Percentiles rank a stretch among this genome's conserved stretches.
phyloP scores from a whole-genome alignment of 2,888 invertebrate genomes.

The Agriotes lineatus region DNA sequence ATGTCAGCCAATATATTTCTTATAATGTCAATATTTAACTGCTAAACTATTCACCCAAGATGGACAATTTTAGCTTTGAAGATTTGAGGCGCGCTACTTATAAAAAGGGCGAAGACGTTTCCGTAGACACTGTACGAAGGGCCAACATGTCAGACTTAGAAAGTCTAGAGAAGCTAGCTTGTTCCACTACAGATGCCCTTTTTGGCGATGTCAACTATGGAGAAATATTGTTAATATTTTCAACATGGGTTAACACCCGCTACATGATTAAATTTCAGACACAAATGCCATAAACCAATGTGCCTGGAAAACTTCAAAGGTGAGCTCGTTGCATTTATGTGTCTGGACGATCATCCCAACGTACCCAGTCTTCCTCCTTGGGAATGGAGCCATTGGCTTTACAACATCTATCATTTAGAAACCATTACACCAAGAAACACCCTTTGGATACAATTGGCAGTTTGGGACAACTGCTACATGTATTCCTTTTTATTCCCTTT shows the following conservation, averaged over 20 bases:
- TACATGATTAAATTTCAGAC: slow-evolving; percentile 5
- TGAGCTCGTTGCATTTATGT: slow-evolving; percentile 59
- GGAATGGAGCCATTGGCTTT: slow-evolving; percentile 73
- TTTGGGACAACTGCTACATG: slow-evolving; percentile 68
- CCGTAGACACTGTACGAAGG: neutral
- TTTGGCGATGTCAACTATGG: slow-evolving; percentile 59
- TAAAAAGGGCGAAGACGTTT: no score
- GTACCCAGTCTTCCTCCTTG: slow-evolving; percentile 69
- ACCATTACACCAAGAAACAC: slow-evolving; percentile 60
- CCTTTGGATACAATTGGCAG: slow-evolving; percentile 72
- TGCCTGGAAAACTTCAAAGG: slow-evolving; percentile 58
- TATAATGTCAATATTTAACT: no score
- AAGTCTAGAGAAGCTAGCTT: slow-evolving; percentile 52
- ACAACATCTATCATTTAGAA: slow-evolving; percentile 68
- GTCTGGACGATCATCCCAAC: slow-evolving; percentile 68
- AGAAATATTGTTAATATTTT: slow-evolving; percentile 54
- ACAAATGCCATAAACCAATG: slow-evolving; percentile 49
- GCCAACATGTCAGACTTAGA: slow-evolving; percentile 55
- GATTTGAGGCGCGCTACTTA: no score
- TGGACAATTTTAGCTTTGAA: no score
- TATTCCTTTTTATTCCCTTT: slow-evolving; percentile 62
- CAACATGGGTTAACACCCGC: neutral
- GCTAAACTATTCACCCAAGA: no score
- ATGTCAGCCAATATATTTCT: no score
- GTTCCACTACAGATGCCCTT: slow-evolving; percentile 52